Percentiles rank a stretch among this genome's conserved stretches.
These are phyloP conservation scores for Okamejei kenojei DNA, from an alignment of 2,797 vertebrate genomes.

Conservation along the genomic window DNA sequence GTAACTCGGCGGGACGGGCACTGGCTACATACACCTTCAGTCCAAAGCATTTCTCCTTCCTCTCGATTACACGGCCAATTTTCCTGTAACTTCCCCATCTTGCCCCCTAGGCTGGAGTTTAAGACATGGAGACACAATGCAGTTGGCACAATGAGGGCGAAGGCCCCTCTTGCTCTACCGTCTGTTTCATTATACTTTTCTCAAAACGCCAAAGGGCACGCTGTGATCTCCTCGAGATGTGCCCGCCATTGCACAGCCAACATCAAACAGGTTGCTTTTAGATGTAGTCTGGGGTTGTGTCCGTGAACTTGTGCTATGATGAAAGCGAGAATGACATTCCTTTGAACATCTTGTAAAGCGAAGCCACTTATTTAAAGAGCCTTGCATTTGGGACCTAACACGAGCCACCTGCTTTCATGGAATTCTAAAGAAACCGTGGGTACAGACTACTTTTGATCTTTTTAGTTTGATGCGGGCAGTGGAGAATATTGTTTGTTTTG, in stretches of 20 bases:
- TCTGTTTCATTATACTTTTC: neutral
- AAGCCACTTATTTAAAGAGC: neutral
- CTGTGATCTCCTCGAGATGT: neutral
- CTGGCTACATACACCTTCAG: too few species aligned
- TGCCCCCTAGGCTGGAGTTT: too few species aligned
- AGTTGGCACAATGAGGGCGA: too few species aligned
- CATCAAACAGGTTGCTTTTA: conserved; percentile 25
- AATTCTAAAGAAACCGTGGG: neutral
- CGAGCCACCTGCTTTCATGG: neutral
- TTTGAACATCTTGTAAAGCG: conserved; percentile 10
- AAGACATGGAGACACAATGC: neutral
- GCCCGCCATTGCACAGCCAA: neutral
- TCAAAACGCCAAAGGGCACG: neutral
- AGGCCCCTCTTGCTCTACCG: neutral
- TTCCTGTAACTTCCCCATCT: too few species aligned
- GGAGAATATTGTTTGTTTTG: neutral
- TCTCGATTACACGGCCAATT: too few species aligned
- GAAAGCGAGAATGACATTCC: neutral
- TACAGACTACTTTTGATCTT: neutral
- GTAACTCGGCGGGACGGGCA: too few species aligned
- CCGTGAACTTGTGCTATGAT: neutral
- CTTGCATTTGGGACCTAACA: neutral
- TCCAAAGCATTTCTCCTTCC: too few species aligned
- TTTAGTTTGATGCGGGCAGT: neutral
- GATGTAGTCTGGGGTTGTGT: neutral